Percentiles rank a stretch among this genome's conserved stretches.
Conservation (phyloP, 2,888 invertebrate species). For the Cryptophagus acutangulus region DNA sequence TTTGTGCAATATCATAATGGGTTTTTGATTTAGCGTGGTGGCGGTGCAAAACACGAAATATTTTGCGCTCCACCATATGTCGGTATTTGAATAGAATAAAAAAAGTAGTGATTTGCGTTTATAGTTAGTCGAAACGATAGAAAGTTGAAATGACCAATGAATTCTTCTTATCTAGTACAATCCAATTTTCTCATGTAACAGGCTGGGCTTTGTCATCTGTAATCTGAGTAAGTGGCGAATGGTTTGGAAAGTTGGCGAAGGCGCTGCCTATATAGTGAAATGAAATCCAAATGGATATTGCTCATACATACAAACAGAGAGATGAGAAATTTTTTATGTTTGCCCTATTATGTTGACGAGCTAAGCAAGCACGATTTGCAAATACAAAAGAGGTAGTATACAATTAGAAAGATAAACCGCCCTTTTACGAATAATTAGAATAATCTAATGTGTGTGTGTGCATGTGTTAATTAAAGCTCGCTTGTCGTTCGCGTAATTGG, state of each 20-base stretch:
- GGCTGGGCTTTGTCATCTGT: conserved; percentile 34
- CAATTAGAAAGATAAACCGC: too few species aligned
- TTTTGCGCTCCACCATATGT: not conserved
- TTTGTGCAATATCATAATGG: conserved; percentile 27
- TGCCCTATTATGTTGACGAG: too few species aligned
- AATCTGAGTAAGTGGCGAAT: conserved; percentile 39
- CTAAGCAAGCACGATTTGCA: too few species aligned
- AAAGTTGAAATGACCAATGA: conserved; percentile 15
- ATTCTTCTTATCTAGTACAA: conserved; percentile 31
- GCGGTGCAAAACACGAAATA: too few species aligned
- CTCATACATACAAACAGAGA: conserved; percentile 38
- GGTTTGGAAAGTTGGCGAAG: conserved; percentile 35
- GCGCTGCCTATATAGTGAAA: conserved; percentile 19
- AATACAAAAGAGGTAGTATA: too few species aligned
- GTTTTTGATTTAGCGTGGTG: conserved; percentile 21
- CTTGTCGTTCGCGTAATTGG: conserved; percentile 31
- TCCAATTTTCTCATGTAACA: conserved; percentile 31
- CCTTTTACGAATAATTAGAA: too few species aligned
- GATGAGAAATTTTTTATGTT: too few species aligned
- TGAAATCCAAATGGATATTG: conserved; percentile 37
- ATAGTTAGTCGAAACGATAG: conserved; percentile 6
- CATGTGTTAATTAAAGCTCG: conserved; percentile 34
- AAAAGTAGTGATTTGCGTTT: too few species aligned
- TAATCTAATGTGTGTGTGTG: conserved; percentile 32
- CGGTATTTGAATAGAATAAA: not conserved